Percentiles rank a stretch among this genome's conserved stretches.
Conservation (phyloP, 2,888 invertebrate genomes). For the Troglohyphantes excavatus region DNA sequence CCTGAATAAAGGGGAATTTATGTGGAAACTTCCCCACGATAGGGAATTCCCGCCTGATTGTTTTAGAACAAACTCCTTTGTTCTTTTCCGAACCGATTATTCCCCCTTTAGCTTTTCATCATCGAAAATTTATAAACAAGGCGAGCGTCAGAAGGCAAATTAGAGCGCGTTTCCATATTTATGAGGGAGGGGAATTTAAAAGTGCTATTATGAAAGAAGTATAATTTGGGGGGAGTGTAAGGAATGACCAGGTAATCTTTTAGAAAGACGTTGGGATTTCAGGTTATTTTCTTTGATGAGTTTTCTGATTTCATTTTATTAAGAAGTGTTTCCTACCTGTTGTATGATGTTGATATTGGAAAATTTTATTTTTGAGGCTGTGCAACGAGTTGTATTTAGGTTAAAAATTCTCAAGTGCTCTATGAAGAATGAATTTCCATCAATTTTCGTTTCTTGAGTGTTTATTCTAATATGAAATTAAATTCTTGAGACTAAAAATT, state of each 20-base stretch:
- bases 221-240: background rate
- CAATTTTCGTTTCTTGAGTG: too few species aligned
- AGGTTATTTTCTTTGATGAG: too few species aligned
- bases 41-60: background rate
- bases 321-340: too few species aligned
- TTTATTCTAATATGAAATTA: too few species aligned
- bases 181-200: conserved; percentile 18
- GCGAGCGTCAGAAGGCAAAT: conserved; percentile 7
- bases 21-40: background rate
- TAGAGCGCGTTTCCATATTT: conserved; percentile 46
- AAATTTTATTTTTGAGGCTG: too few species aligned
- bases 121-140: conserved; percentile 32
- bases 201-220: background rate
- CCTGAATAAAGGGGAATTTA: background rate
- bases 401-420: too few species aligned
- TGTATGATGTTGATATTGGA: too few species aligned
- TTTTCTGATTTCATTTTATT: too few species aligned
- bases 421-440: too few species aligned
- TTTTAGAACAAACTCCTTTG: conserved; percentile 82
- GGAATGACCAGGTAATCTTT: conserved; percentile 3
- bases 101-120: conserved; percentile 5
- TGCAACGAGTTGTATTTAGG: too few species aligned
- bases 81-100: conserved; percentile 8
- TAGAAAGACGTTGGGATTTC: too few species aligned
- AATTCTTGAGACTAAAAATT: too few species aligned